Base-by-base conservation (phyloP, 1,140 invertebrate species). In the Chironomus tepperi region DNA sequence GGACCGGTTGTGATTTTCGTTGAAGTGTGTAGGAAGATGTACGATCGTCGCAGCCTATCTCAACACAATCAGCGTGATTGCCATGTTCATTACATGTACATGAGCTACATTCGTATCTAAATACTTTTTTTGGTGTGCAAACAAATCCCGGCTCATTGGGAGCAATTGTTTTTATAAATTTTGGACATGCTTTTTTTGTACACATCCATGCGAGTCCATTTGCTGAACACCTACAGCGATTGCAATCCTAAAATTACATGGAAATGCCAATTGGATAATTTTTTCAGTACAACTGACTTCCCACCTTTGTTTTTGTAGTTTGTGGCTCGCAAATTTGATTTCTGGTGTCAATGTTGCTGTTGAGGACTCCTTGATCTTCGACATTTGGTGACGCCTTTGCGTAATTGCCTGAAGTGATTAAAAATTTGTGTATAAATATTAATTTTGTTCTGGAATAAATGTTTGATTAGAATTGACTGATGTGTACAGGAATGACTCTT, bases 51-150 rank as follows among this genome's bases (percentile, higher is more conserved):
- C 47, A 57, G 1, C n/a, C 47, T n/a, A 9, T 5, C 7, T 57
- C n/a, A 5, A n/a, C 15, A 57, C 47, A 57, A 57, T 57, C 12
- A n/a, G 47, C 47, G 5, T n/a, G 3, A 57, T 57, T 57, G 7
- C 47, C 47, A 57, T n/a, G 47, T n/a, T 47, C 43, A 57, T 57
- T 57, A 57, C 47, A 57, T n/a, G 47, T 57, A n/a, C 47, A 57
- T 57, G 47, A n/a, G 12, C n/a, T 57, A 15, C 47, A 57, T 12
- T 57, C 47, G 15, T 12, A 57, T 57, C n/a, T 57, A n/a, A 57
- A 57, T 15, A n/a, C n/a, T 15, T 12, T 5, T 5, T 57, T 57
- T 10, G 47, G 47, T 57, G 47, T 57, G 10, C 47, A 57, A 57
- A 57, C n/a, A n/a, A 57, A 57, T 5, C n/a, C n/a, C 1, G 12